phyloP scores from a whole-genome alignment of 2,113 vertebrate genomes.

The Hippocampus comes region DNA sequence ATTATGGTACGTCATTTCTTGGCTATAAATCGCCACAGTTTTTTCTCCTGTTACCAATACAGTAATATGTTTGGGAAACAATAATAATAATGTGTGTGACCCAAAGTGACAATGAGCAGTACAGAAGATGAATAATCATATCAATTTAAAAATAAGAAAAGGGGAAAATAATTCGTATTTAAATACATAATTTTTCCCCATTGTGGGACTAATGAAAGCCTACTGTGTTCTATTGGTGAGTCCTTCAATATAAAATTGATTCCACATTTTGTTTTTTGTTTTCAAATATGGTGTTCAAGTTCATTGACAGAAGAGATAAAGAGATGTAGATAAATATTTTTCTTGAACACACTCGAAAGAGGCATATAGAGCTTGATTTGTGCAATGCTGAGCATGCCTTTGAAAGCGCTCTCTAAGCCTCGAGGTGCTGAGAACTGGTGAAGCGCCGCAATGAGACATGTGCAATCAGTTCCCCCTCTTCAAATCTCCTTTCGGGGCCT shows the following conservation, averaged over 20 bases:
- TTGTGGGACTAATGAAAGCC: background rate
- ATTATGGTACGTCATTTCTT: background rate
- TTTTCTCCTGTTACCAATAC: background rate
- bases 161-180: too few relatives aligned
- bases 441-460: conserved; percentile 76
- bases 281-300: background rate
- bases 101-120: too few relatives aligned
- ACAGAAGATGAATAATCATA: background rate
- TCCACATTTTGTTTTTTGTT: background rate
- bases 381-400: conserved; percentile 49
- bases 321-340: background rate
- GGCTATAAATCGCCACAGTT: background rate
- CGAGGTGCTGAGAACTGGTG: conserved; percentile 71
- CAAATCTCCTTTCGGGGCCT: conserved; percentile 76
- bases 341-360: conserved; percentile 3
- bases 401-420: conserved; percentile 69
- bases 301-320: background rate
- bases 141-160: background rate
- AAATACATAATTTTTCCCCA: background rate
- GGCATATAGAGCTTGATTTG: conserved; percentile 32
- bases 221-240: background rate
- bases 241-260: background rate
- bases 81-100: background rate
- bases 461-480: conserved; percentile 76
- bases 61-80: background rate